Evolutionary conservation across 2,113 vertebrate species (phyloP), one percentile per base, ranked within the genome.

Genomic region (Tyto alba): DNA sequence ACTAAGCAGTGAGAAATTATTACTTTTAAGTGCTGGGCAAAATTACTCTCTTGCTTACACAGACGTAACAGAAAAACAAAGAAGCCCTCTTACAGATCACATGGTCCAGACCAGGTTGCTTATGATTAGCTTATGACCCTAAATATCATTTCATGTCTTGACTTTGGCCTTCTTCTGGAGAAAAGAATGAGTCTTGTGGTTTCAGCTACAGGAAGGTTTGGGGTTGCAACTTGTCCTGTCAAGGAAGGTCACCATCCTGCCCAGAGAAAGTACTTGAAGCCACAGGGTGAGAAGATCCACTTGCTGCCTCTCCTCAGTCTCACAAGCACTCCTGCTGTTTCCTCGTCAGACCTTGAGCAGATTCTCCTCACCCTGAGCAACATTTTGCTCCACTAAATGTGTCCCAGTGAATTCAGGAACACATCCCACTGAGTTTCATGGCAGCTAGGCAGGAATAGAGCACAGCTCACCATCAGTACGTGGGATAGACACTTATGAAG

Each of bases 51-150:
- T 60, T 72, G 34, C 18, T 85, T 79, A 87, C 45, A 30, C 29
- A 84, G 88, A 63, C 0, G 2, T 41, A 95, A 86, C 13, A 63
- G 9, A 85, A 84, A 88, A 87, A 87, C 94, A 96, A 96, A 96
- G 90, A 72, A 94, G 83, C 64, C n/a, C 77, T 94, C 92, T 96
- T 87, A 87, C n/a, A 76, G 77, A 95, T 95, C 92, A 96, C 94
- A 96, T 69, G 96, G 87, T 73, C 69, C 48, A 82, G 72, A 79
- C 84, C 95, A 96, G 89, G 95, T 97, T 89, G 69, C 93, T 89
- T 97, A 97, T 96, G 94, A 97, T 93, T 89, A 91, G 95, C 95
- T 95, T 95, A 96, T 97, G 96, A 97, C 74, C 87, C 57, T 50
- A 20, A 76, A 72, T 68, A 41, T 48, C 41, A 48, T 85, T 89